Base-by-base conservation (phyloP, 2,113 vertebrate genomes). In the Chinchilla lanigera region DNA sequence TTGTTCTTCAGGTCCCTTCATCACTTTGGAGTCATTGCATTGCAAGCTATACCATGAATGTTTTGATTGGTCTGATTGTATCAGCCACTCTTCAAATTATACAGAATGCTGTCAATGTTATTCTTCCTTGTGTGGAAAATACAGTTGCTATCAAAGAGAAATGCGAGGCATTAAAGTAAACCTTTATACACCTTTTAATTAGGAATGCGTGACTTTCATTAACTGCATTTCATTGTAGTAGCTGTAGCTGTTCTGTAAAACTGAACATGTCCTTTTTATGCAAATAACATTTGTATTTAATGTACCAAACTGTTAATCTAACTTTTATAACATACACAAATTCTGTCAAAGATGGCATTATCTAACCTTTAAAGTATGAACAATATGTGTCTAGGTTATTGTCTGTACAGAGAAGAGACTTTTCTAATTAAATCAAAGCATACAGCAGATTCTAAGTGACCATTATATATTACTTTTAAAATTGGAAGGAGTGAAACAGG, bases 371-470 rank as follows among this genome's bases (percentile, higher is more conserved):
- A 84, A 96, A 89, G 52, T 82, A 93, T 86, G 85, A 96, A 52
- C 58, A 83, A 86, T 94, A 73, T 89, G 84, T 91, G 89, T 89
- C 91, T 90, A 96, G 86, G 96, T 97, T 97, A 95, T 95, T 97
- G 90, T 97, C 44, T 97, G 88, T 95, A 94, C 97, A 97, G 93
- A 98, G 61, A 97, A 97, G 75, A 95, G 78, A 93, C 96, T 98
- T 98, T 98, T 98, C 85, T 97, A 97, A 95, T 95, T 96, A 96
- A 97, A 96, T 78, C 41, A 86, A 90, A 96, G 86, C 91, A 60
- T 81, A 95, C 50, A 94, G 67, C 92, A 97, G 96, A 93, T 91
- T 94, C 52, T 44, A 96, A 97, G 7, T 96, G 94, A 96, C 56
- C 89, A 96, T 83, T 86, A 54, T 78, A 93, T 81, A 60, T 93